These are phyloP conservation scores for Nerophis ophidion DNA, from an alignment of 2,113 vertebrate species.

Conservation along the genomic window DNA sequence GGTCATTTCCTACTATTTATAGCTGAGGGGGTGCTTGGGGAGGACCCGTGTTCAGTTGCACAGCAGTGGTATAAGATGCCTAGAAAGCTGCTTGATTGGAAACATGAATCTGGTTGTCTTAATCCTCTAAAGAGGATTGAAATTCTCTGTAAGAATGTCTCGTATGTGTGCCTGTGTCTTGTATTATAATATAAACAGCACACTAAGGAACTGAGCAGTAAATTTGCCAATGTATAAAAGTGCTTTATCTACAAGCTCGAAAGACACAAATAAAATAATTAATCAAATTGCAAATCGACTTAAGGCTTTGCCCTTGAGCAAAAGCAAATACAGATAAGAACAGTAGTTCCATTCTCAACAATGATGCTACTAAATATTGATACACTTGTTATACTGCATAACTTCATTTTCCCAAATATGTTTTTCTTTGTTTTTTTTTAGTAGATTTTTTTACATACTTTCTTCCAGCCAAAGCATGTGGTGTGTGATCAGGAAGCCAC, in stretches of 20 bases:
- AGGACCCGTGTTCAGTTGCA: constrained; percentile 34
- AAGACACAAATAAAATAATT: constrained; percentile 11
- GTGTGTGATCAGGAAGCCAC: constrained; percentile 25
- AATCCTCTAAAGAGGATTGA: constrained; percentile 15
- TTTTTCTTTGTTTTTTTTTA: background rate
- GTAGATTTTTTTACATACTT: background rate
- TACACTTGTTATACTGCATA: constrained; percentile 1
- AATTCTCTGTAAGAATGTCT: constrained; percentile 15
- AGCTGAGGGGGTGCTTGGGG: constrained; percentile 36
- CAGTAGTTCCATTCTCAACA: background rate
- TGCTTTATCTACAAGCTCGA: constrained; percentile 8
- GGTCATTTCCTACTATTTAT: constrained; percentile 57
- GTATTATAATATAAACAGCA: constrained; percentile 1
- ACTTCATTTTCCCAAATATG: background rate
- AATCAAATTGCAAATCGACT: background rate
- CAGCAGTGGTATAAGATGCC: constrained; percentile 7
- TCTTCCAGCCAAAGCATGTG: constrained; percentile 11
- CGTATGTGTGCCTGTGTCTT: constrained; percentile 13
- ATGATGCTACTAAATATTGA: background rate
- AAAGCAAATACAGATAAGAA: constrained; percentile 4
- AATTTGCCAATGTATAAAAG: constrained; percentile 3
- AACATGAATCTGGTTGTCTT: background rate
- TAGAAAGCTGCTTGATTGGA: constrained; percentile 13
- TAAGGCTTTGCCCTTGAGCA: constrained; percentile 1
- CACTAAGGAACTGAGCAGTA: background rate